Percentiles rank a stretch among this genome's conserved stretches.
These are phyloP conservation scores for Aphis craccivora DNA, from an alignment of 1,140 invertebrate genomes.

Conservation along the genomic window DNA sequence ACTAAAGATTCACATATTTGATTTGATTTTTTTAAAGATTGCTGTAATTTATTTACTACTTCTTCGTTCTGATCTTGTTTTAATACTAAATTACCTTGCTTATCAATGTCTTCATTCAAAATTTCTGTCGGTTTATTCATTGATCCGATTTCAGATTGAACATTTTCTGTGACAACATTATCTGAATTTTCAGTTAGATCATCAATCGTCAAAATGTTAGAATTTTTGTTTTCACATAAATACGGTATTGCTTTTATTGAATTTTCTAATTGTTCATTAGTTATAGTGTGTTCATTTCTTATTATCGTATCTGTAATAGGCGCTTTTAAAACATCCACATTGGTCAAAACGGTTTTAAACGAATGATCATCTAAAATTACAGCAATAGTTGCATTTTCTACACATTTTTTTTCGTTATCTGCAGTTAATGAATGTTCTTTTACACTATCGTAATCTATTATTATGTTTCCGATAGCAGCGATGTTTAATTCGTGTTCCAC, in stretches of 20 bases:
- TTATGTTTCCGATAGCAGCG: background rate
- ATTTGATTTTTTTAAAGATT: background rate
- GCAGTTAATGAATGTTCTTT: constrained; percentile 32
- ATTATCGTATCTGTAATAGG: background rate
- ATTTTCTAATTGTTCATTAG: background rate
- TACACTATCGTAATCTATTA: background rate
- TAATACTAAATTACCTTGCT: background rate
- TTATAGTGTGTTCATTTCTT: background rate
- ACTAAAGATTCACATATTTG: background rate
- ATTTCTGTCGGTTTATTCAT: constrained; percentile 3
- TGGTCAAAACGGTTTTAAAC: constrained; percentile 58
- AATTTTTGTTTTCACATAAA: background rate
- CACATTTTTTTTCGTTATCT: background rate
- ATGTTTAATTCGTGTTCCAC: constrained; percentile 21
- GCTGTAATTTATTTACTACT: background rate
- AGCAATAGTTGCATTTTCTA: background rate
- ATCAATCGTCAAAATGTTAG: background rate
- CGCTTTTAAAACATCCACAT: constrained; percentile 59
- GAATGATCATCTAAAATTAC: background rate
- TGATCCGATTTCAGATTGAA: constrained; percentile 32
- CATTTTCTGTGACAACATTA: constrained; percentile 54
- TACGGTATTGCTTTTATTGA: background rate
- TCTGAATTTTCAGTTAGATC: background rate
- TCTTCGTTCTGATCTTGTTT: background rate
- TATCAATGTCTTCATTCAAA: background rate